Conservation (phyloP, 2,113 vertebrate species). For the Stictonetta naevosa region DNA sequence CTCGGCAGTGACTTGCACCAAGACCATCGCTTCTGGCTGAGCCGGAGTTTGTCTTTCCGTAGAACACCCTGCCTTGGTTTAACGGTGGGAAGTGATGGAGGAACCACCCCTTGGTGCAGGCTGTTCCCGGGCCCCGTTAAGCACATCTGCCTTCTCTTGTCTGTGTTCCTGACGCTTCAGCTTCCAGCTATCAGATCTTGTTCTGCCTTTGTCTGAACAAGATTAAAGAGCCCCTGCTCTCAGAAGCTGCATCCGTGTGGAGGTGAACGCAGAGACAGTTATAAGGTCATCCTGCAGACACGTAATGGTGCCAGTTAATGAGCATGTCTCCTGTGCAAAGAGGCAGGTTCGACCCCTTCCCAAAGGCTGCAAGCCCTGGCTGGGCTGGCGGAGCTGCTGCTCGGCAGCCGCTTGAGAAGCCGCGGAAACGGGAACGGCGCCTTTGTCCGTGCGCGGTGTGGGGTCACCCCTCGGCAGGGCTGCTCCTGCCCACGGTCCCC, state of each 20-base stretch:
- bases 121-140: not conserved
- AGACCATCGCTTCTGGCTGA: too few relatives aligned
- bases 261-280: not conserved
- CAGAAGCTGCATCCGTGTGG: not conserved
- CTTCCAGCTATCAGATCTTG: not conserved
- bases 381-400: not conserved
- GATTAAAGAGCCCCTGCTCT: slow-evolving; percentile 25
- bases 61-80: not conserved
- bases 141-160: not conserved
- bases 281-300: not conserved
- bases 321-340: not conserved
- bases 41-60: accelerated
- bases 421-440: accelerated
- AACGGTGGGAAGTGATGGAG: not conserved
- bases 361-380: not conserved
- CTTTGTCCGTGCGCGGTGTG: not conserved
- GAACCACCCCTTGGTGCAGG: not conserved
- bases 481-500: not conserved
- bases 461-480: not conserved
- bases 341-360: not conserved
- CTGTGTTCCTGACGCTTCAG: not conserved
- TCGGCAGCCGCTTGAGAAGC: accelerated
- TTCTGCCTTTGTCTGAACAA: slow-evolving; percentile 38
- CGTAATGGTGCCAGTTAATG: not conserved
- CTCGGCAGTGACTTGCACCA: not conserved